A percentile compares a stretch with the other conserved stretches of the same genome.
These are phyloP conservation scores for Morphnarchus princeps DNA, from an alignment of 2,113 vertebrate genomes.

Conservation along the genomic window DNA sequence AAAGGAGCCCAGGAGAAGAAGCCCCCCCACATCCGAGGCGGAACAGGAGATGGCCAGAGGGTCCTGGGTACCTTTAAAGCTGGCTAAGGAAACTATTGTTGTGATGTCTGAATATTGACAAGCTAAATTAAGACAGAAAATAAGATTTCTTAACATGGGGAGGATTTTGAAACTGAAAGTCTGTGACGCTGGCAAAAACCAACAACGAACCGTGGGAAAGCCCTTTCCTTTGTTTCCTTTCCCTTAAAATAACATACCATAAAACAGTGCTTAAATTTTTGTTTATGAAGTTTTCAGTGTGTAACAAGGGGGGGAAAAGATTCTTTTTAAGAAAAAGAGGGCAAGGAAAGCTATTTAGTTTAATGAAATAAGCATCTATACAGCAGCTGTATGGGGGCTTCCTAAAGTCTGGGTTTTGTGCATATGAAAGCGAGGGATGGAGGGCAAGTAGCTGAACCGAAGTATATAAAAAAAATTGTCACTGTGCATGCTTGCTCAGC, in stretches of 20 bases:
- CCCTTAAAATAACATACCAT: not conserved
- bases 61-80: not conserved
- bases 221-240: not conserved
- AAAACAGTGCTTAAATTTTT: not conserved
- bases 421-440: not conserved
- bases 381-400: not conserved
- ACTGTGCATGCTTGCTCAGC: fast-evolving
- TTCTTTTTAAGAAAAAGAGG: not conserved
- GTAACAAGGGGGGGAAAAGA: not conserved
- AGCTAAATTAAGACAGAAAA: not conserved
- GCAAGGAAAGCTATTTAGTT: not conserved
- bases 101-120: not conserved
- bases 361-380: not conserved
- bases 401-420: not conserved
- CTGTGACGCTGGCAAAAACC: not conserved
- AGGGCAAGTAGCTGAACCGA: not conserved
- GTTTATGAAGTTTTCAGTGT: not conserved
- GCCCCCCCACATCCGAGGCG: fast-evolving
- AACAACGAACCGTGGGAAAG: not conserved
- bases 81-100: not conserved
- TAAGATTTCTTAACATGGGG: not conserved
- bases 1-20: not conserved
- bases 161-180: not conserved
- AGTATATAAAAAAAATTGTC: fast-evolving
- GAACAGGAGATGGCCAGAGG: not conserved